phyloP scores from a whole-genome alignment of 2,113 vertebrate species.

The Charina bottae region DNA sequence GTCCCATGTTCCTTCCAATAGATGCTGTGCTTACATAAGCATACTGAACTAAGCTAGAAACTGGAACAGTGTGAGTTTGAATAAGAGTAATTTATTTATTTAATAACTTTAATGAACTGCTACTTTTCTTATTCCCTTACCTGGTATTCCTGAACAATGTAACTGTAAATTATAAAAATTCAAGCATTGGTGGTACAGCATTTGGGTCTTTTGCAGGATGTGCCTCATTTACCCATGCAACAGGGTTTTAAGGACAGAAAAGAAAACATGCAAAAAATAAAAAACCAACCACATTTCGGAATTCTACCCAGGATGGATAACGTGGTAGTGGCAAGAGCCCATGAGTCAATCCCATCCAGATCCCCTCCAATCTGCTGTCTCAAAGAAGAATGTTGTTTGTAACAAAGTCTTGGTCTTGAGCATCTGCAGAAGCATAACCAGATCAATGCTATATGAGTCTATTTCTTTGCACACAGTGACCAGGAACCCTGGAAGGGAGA shows the following conservation, averaged over 20 bases:
- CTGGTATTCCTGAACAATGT: too few species aligned
- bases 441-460: too few species aligned
- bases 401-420: too few species aligned
- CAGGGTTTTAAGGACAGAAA: background rate
- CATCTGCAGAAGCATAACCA: too few species aligned
- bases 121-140: too few species aligned
- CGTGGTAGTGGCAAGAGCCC: too few species aligned
- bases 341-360: too few species aligned
- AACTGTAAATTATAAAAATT: background rate
- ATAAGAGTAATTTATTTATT: background rate
- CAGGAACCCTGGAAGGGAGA: background rate
- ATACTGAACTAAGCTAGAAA: background rate
- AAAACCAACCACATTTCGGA: too few species aligned
- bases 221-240: background rate
- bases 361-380: too few species aligned
- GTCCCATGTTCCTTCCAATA: background rate
- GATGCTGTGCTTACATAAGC: background rate
- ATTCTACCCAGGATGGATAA: too few species aligned
- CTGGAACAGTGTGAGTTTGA: background rate
- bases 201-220: background rate
- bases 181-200: background rate
- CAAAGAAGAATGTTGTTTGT: too few species aligned
- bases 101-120: too few species aligned
- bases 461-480: background rate
- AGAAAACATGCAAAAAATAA: background rate